These are phyloP conservation scores for Phyllopteryx taeniolatus DNA, from an alignment of 2,113 vertebrate species.

Conservation along the genomic window DNA sequence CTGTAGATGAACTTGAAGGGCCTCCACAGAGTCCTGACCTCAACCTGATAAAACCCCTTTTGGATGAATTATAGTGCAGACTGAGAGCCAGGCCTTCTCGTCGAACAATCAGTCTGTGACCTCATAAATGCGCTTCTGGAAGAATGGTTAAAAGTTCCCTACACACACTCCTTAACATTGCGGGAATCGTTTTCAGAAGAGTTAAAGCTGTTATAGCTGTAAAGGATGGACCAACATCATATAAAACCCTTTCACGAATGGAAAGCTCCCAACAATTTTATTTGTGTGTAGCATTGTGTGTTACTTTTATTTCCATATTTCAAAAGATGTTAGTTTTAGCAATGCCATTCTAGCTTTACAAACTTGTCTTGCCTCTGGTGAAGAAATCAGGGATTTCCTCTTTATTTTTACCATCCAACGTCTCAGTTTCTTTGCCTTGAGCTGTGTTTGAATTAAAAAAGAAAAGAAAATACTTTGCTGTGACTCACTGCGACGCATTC, in stretches of 20 bases:
- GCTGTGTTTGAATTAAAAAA: conserved; percentile 3
- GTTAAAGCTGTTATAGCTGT: too few species aligned
- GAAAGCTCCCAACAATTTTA: not conserved
- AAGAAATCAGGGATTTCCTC: not conserved
- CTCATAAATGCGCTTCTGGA: too few species aligned
- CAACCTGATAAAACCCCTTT: too few species aligned
- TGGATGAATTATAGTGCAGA: too few species aligned
- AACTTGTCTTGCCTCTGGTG: not conserved
- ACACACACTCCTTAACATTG: too few species aligned
- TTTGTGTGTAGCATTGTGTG: not conserved
- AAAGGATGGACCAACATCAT: too few species aligned
- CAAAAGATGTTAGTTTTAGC: not conserved
- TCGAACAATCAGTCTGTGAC: too few species aligned
- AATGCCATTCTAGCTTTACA: not conserved
- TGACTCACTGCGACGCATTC: conserved; percentile 35
- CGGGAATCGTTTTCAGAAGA: too few species aligned
- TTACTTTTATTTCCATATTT: not conserved
- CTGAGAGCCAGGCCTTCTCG: too few species aligned
- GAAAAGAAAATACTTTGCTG: conserved; percentile 5
- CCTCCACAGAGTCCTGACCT: too few species aligned
- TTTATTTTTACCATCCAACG: not conserved
- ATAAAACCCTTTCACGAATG: not conserved
- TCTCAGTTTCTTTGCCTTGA: not conserved
- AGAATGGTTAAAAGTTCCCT: too few species aligned
- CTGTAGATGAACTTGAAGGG: too few species aligned